phyloP scores from a whole-genome alignment of 2,797 vertebrate genomes.

The Pagetopsis macropterus region DNA sequence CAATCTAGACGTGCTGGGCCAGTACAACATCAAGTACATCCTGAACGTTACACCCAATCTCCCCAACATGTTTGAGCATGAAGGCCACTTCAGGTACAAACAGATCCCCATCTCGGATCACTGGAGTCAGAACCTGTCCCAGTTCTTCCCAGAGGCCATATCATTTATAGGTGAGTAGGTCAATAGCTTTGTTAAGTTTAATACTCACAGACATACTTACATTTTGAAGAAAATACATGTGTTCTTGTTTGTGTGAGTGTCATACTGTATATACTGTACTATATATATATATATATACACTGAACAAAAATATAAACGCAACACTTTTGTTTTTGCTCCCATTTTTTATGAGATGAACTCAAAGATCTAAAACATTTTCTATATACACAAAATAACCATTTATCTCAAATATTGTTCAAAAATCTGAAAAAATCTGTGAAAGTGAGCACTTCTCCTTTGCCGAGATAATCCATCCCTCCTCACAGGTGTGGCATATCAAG shows the following conservation, averaged over 20 bases:
- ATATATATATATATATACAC: too few relatives aligned
- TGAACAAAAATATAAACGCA: too few relatives aligned
- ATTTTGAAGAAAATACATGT: background rate
- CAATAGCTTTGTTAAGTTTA: background rate
- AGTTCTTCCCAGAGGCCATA: constrained; percentile 99
- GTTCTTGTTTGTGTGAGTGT: background rate
- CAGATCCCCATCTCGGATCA: constrained; percentile 99
- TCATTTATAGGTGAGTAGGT: constrained; percentile 95
- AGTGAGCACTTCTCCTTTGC: too few relatives aligned
- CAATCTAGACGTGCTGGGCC: constrained; percentile 94
- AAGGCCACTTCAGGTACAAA: constrained; percentile 98
- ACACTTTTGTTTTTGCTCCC: too few relatives aligned
- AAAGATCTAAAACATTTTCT: too few relatives aligned
- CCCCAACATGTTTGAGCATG: constrained; percentile 98
- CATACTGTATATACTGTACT: background rate
- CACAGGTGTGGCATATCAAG: too few relatives aligned
- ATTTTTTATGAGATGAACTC: too few relatives aligned
- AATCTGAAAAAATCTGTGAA: too few relatives aligned
- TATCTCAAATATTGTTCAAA: too few relatives aligned
- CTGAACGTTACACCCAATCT: constrained; percentile 98
- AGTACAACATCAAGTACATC: constrained; percentile 98
- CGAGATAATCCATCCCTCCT: too few relatives aligned
- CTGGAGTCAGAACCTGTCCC: constrained; percentile 99
- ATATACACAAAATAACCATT: too few relatives aligned
- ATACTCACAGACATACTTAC: background rate